These are phyloP conservation scores for Zoanthus sansibaricus DNA, from an alignment of 92 coral and sea anemone species.

Conservation along the genomic window DNA sequence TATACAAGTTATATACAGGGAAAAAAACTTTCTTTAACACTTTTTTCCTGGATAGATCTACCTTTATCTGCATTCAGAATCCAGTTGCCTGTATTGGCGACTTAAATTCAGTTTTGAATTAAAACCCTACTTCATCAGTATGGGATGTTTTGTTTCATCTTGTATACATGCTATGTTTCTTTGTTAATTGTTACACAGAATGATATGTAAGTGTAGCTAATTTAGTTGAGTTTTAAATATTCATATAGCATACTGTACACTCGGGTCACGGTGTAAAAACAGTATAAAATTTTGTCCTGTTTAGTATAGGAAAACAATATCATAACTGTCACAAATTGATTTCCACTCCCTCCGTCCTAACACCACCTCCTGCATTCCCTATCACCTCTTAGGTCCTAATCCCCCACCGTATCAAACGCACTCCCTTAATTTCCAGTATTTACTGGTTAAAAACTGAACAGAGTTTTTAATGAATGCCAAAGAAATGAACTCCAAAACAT, in stretches of 20 bases:
- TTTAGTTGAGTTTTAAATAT: not conserved
- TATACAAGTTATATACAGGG: not conserved
- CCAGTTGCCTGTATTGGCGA: not conserved
- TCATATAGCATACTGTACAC: conserved; percentile 9
- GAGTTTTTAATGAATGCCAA: no score
- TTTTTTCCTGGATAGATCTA: not conserved
- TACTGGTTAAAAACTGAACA: no score
- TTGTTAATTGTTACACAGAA: conserved; percentile 5
- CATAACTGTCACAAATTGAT: no score
- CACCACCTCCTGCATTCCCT: no score
- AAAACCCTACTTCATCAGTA: conserved; percentile 14
- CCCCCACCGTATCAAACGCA: no score
- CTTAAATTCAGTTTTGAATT: conserved; percentile 13
- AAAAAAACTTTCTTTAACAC: not conserved
- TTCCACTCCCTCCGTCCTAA: no score
- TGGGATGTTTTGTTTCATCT: not conserved
- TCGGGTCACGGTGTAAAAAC: conserved; percentile 20
- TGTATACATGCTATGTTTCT: not conserved
- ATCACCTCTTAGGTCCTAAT: no score
- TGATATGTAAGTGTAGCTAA: conserved; percentile 9
- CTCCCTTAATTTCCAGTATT: no score
- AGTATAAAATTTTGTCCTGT: not conserved
- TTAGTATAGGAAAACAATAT: no score
- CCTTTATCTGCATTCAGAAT: not conserved
- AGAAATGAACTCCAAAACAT: no score